These are phyloP conservation scores for Spodoptera littoralis DNA, from an alignment of 2,888 invertebrate genomes.

Conservation along the genomic window DNA sequence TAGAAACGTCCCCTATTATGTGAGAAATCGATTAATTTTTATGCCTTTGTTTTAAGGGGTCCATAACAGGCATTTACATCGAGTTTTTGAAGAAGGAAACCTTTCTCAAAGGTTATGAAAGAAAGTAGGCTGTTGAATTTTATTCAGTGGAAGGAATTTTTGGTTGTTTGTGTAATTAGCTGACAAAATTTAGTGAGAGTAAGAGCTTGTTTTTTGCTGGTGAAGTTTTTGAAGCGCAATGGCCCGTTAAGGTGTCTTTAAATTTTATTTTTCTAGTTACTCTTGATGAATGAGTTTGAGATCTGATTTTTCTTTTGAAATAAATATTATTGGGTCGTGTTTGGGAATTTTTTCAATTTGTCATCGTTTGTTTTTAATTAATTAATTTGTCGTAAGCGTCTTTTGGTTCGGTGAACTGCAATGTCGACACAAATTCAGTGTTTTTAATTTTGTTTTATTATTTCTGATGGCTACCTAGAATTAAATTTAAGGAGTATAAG, in stretches of 20 bases:
- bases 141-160: constrained; percentile 43
- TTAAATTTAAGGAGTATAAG: no score
- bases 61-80: constrained; percentile 48
- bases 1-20: constrained; percentile 28
- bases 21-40: constrained; percentile 55
- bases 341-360: no score
- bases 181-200: constrained; percentile 41
- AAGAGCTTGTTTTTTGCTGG: constrained; percentile 31
- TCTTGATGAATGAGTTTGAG: constrained; percentile 4
- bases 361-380: no score
- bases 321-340: no score
- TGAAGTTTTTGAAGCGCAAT: constrained; percentile 19
- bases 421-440: no score
- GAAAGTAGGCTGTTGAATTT: constrained; percentile 49
- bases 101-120: constrained; percentile 41
- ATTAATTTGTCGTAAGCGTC: no score
- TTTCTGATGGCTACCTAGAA: no score
- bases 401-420: no score
- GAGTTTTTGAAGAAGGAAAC: constrained; percentile 49
- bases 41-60: constrained; percentile 47
- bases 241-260: constrained; percentile 29
- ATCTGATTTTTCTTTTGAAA: neutral
- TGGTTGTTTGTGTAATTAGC: constrained; percentile 49
- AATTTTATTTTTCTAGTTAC: constrained; percentile 8
- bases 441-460: no score